Base-by-base conservation (phyloP, 37 sponge, comb jelly and placozoan genomes). In the Tethya wilhelma region DNA sequence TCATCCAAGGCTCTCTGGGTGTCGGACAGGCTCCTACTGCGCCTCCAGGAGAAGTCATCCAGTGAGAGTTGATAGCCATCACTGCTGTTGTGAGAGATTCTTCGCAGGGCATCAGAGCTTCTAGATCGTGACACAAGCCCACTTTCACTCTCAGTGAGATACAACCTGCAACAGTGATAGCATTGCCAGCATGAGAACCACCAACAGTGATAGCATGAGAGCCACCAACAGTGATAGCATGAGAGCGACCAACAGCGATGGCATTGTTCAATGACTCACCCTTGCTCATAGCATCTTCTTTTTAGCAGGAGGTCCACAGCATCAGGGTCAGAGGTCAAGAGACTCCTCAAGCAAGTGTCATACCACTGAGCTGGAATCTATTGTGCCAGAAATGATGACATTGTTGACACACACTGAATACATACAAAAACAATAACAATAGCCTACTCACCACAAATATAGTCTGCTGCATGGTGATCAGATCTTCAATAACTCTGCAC, bases 301-400 rank as follows among this genome's bases (percentile, higher is more conserved):
- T 79, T 90, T 6, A 94, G 58, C 5, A 94, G 79, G 36, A 38
- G 56, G 67, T 94, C 91, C 25, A 87, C 71, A 64, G 88, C 84
- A 4, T 82, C 79, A 28, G 87, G 88, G 42, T 94, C 94, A 41
- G 44, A 26, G 1, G 73, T 73, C 34, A 84, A n/a, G 40, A 94
- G 43, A 41, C 49, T 14, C 43, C 66, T 72, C 28, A 90, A 55
- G 3, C 45, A 79, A 33, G 28, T 42, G 42, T 94, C 91, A 65
- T 81, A 82, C 46, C 86, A 67, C 44, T 84, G 59, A 1, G 84
- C 77, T n/a, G 93, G 88, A 41, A 92, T 67, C 93, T 92, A 57
- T 0, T 9, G n/a, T n/a, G n/a, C n/a, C n/a, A n/a, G n/a, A n/a
- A n/a, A n/a, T n/a, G n/a, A n/a, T n/a, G n/a, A n/a, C n/a, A n/a